A percentile compares a stretch with the other conserved stretches of the same genome.
Evolutionary conservation across 2,113 vertebrate genomes (phyloP).

Genomic region (Petaurus breviceps): DNA sequence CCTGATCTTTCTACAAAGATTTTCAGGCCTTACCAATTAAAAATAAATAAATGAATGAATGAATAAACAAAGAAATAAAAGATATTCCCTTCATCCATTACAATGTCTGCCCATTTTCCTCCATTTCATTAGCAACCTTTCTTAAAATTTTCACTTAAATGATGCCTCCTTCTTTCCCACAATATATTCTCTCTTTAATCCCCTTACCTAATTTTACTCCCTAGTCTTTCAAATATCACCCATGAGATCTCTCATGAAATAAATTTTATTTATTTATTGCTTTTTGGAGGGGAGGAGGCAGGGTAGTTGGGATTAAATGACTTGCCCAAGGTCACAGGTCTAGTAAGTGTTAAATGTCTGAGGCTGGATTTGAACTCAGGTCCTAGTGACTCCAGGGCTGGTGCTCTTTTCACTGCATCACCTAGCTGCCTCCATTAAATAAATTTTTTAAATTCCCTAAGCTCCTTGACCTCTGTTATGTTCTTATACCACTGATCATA

Average conservation of each 20-base stretch:
- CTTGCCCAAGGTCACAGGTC: too few species aligned
- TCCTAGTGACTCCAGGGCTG: too few species aligned
- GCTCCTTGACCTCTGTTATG: too few species aligned
- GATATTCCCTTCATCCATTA: not conserved
- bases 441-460: not conserved
- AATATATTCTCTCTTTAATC: not conserved
- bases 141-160: not conserved
- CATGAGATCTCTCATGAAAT: not conserved
- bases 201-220: not conserved
- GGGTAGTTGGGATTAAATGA: too few species aligned
- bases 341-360: too few species aligned
- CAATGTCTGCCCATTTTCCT: not conserved
- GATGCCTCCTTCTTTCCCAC: not conserved
- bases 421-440: not conserved
- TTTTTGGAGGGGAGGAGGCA: too few species aligned
- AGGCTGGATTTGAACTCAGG: too few species aligned
- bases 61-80: not conserved
- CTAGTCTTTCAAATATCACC: not conserved
- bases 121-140: not conserved
- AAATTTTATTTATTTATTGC: too few species aligned
- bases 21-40: not conserved
- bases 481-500: too few species aligned
- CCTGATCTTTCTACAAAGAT: not conserved
- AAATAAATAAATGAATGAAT: not conserved
- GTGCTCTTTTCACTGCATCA: too few species aligned